These are phyloP conservation scores for Sinocyclocheilus rhinocerous DNA, from an alignment of 2,113 vertebrate genomes.

Conservation along the genomic window DNA sequence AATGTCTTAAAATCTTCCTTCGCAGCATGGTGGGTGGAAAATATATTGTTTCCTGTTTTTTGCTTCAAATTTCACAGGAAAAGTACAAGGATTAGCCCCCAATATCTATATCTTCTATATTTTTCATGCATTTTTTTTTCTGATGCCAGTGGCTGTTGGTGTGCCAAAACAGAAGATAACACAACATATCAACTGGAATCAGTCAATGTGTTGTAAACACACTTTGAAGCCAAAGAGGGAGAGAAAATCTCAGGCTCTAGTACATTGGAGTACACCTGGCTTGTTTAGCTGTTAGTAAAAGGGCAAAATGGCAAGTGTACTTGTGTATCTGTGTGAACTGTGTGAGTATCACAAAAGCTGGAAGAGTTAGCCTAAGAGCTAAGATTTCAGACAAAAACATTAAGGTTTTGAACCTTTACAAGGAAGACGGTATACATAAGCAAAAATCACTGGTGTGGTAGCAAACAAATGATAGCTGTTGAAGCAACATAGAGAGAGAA, in stretches of 20 bases:
- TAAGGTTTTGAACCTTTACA: not conserved
- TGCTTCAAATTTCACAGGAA: slow-evolving; percentile 57
- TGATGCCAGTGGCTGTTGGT: not conserved
- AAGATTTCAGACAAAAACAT: not conserved
- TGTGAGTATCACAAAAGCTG: not conserved
- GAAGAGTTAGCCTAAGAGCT: not conserved
- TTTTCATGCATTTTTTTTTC: slow-evolving; percentile 3
- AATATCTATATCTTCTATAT: slow-evolving; percentile 8
- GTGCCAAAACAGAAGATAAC: not conserved
- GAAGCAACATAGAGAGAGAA: not conserved
- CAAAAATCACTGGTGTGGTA: not conserved
- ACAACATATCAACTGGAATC: not conserved
- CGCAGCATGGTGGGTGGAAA: slow-evolving; percentile 43
- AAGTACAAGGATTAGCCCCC: slow-evolving; percentile 42
- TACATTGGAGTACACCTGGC: not conserved
- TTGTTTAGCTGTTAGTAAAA: not conserved
- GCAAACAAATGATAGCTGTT: not conserved
- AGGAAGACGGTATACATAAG: not conserved
- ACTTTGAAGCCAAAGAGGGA: not conserved
- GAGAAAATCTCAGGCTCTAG: not conserved
- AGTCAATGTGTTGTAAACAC: not conserved
- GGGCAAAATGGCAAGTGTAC: not conserved
- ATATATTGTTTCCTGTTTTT: slow-evolving; percentile 44
- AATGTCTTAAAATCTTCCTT: slow-evolving; percentile 52
- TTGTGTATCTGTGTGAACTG: not conserved